phyloP scores from a whole-genome alignment of 2,113 vertebrate species.

The Syngnathus floridae region DNA sequence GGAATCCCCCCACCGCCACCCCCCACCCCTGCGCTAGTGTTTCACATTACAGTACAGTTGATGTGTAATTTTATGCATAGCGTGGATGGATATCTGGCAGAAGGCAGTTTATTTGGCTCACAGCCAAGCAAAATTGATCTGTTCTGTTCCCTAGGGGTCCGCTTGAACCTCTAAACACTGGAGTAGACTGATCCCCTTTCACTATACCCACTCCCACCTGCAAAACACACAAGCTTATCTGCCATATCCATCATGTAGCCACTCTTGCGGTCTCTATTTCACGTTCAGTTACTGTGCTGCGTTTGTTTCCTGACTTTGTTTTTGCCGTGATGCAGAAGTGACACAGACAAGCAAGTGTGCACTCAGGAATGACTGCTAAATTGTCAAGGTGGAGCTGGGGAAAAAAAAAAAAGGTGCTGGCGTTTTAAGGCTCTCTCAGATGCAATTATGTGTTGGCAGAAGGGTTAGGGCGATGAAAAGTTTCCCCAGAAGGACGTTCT shows the following conservation, averaged over 20 bases:
- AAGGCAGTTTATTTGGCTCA: constrained; percentile 38
- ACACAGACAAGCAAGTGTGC: neutral
- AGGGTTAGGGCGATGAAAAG: neutral
- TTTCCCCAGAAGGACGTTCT: neutral
- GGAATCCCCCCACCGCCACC: constrained; percentile 11
- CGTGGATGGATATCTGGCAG: constrained; percentile 40
- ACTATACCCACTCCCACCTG: constrained; percentile 45
- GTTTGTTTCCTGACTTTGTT: constrained; percentile 16
- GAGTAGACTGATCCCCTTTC: constrained; percentile 63
- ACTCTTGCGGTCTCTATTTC: constrained; percentile 35
- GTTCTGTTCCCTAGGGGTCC: constrained; percentile 52
- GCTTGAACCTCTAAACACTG: constrained; percentile 62
- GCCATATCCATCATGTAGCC: constrained; percentile 49
- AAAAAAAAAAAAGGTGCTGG: neutral
- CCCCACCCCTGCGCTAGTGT: neutral
- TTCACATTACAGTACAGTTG: constrained; percentile 19
- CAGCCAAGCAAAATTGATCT: constrained; percentile 54
- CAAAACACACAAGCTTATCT: constrained; percentile 50
- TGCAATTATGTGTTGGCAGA: neutral
- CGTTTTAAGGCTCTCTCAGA: neutral
- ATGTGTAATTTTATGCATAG: constrained; percentile 28
- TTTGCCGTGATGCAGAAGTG: constrained; percentile 1
- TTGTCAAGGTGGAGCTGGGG: neutral
- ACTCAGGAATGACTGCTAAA: neutral
- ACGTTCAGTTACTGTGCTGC: constrained; percentile 29